Evolutionary conservation across 2,888 invertebrate genomes (phyloP), one percentile per base, ranked within the genome.

Genomic region (Hybos culiciformis): DNA sequence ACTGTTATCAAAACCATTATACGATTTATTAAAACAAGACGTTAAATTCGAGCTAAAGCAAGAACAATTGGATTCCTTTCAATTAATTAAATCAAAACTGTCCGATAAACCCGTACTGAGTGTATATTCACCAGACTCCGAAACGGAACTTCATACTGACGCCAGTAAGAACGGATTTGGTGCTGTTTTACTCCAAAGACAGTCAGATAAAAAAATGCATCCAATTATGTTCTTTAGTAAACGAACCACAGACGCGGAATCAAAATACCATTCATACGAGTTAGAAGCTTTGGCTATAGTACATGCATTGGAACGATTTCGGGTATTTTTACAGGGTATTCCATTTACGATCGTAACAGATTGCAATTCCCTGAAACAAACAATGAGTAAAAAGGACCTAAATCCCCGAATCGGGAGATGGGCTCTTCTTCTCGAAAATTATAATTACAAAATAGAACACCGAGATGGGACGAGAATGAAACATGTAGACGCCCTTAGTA

Each of bases 31-130:
- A 15, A 24, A 29, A 9, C 19, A 37, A 14, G 29, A 42, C n/a
- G 17, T 2, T 9, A 8, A 2, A 45, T 52, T 2, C 42, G 47
- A 4, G 46, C 17, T 42, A 11, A 32, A 15, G 3, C 20, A 19
- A 4, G 19, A 31, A 12, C 31, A 42, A 11, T 9, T 7, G n/a
- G 21, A n/a, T 9, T 37, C 32, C 9, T 37, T 42, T 12, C 3
- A 14, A 12, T n/a, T 31, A 32, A 9, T 42, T 5, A 42, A 42
- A 21, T n/a, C 18, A 11, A 9, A 11, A 15, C 14, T 42, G 11
- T 3, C 14, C 2, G 18, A 21, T 14, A 12, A 20, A 14, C 46
- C 44, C 20, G 37, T 40, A 11, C 15, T 45, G 20, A 36, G 24
- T 6, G 24, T 47, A 6, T 47, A 40, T 34, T 15, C 18, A 2